Evolutionary conservation across 1,140 invertebrate species (phyloP).

Genomic region (Eumaeus atala): DNA sequence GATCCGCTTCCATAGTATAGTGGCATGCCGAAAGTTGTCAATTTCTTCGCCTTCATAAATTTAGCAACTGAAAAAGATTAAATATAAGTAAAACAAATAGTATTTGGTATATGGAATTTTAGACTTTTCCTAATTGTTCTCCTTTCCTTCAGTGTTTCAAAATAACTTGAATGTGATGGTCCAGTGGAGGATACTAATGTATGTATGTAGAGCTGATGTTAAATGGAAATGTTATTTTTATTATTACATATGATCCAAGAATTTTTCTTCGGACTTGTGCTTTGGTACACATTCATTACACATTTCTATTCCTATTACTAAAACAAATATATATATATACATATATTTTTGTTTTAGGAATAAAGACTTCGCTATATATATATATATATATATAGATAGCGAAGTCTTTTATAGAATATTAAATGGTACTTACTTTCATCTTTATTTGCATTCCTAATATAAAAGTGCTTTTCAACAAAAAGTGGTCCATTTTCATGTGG

Average conservation of each 20-base stretch:
- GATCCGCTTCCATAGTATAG: slow-evolving; percentile 88
- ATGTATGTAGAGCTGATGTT: too few species aligned
- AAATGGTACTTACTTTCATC: slow-evolving; percentile 82
- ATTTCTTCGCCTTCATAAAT: slow-evolving; percentile 82
- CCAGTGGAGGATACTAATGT: too few species aligned
- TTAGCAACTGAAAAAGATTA: slow-evolving; percentile 79
- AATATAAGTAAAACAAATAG: background rate
- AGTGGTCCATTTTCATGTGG: slow-evolving; percentile 94
- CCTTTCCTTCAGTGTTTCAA: too few species aligned
- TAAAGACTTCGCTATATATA: background rate
- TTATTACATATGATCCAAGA: too few species aligned
- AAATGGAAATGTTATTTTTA: too few species aligned
- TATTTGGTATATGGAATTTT: background rate
- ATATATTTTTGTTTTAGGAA: background rate
- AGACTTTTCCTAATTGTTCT: background rate
- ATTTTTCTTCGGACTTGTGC: too few species aligned
- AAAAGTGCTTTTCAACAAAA: slow-evolving; percentile 97
- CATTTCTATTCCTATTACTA: background rate
- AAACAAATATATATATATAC: background rate
- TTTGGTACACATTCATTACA: too few species aligned
- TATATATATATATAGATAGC: background rate
- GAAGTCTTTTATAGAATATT: background rate
- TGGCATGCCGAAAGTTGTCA: slow-evolving; percentile 90
- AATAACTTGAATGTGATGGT: too few species aligned
- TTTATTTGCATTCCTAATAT: slow-evolving; percentile 88